Evolutionary conservation across 2,113 vertebrate species (phyloP).

Genomic region (Nannobrachium achirus): DNA sequence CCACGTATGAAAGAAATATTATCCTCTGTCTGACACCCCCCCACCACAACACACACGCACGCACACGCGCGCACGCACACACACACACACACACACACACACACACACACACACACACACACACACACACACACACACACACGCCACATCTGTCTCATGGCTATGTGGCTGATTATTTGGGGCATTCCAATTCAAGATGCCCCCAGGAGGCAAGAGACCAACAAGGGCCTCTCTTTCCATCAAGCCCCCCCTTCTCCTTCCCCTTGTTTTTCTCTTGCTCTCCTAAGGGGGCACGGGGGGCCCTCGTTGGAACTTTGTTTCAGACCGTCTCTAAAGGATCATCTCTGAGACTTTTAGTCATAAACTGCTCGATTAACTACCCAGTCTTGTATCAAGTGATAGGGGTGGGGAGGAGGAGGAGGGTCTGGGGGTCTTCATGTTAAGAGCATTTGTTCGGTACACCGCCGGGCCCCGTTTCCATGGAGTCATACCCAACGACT

Average conservation of each 20-base stretch:
- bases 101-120: not conserved
- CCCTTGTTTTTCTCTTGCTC: constrained; percentile 56
- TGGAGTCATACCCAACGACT: constrained; percentile 78
- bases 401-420: constrained; percentile 33
- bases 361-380: constrained; percentile 69
- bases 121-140: not conserved
- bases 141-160: constrained; percentile 77
- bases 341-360: constrained; percentile 72
- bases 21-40: constrained; percentile 53
- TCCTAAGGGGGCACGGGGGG: constrained; percentile 56
- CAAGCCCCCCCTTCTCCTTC: constrained; percentile 18
- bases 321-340: constrained; percentile 64
- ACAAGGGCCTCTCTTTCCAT: constrained; percentile 70
- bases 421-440: constrained; percentile 31
- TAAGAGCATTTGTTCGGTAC: constrained; percentile 24
- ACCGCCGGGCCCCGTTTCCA: constrained; percentile 79
- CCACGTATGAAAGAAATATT: constrained; percentile 78
- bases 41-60: not conserved
- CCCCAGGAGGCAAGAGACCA: constrained; percentile 66
- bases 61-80: not conserved
- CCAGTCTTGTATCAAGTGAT: constrained; percentile 72
- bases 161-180: constrained; percentile 77
- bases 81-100: not conserved
- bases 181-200: constrained; percentile 70
- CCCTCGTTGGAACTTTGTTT: constrained; percentile 49